Conservation (phyloP, 2,113 vertebrate genomes). For the Meles meles region DNA sequence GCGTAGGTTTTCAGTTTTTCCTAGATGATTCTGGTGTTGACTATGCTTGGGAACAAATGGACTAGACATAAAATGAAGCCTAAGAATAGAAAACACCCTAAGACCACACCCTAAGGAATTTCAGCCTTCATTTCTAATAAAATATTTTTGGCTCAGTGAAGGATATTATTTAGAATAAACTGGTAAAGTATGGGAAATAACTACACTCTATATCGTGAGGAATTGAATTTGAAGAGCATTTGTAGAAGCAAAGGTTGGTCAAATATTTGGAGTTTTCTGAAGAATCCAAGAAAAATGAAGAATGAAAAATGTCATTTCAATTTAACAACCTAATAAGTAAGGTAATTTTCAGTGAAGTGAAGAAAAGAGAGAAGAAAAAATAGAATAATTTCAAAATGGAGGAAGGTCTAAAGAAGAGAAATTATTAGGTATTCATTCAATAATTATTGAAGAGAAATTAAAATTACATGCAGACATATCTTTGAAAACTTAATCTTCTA, state of each 20-base stretch:
- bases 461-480: neutral
- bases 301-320: neutral
- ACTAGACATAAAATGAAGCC: neutral
- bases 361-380: neutral
- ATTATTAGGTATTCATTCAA: neutral
- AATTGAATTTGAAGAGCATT: neutral
- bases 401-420: rapidly evolving
- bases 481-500: neutral
- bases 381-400: neutral
- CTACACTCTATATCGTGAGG: neutral
- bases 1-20: neutral
- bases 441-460: neutral
- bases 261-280: neutral
- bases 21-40: neutral
- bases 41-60: neutral
- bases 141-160: neutral
- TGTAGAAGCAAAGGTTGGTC: neutral
- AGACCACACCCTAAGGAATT: neutral
- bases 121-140: neutral
- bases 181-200: neutral
- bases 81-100: neutral
- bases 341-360: neutral
- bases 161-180: neutral
- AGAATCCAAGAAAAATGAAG: neutral
- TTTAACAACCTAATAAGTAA: neutral